Percentiles rank a stretch among this genome's conserved stretches.
Evolutionary conservation across 1,140 invertebrate species (phyloP).

Genomic region (Drosophila tristis): DNA sequence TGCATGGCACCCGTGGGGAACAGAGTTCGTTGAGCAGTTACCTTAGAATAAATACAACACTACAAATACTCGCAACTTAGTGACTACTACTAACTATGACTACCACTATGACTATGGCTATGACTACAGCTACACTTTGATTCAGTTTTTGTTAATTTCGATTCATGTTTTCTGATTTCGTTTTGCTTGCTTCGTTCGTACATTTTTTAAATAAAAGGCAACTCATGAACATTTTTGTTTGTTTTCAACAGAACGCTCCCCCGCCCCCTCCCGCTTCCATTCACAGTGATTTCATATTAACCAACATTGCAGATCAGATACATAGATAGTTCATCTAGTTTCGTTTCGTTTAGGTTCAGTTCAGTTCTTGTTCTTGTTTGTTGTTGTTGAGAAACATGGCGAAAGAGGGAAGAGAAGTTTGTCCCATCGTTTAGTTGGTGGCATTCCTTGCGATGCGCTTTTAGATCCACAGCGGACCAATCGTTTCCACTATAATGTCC

Average conservation of each 20-base stretch:
- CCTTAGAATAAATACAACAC: conserved; percentile 38
- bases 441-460: too few relatives aligned
- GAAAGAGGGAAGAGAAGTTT: conserved; percentile 25
- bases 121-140: conserved; percentile 68
- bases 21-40: conserved; percentile 76
- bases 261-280: neutral
- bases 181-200: conserved; percentile 34
- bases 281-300: conserved; percentile 21
- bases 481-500: conserved; percentile 93
- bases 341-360: conserved; percentile 2
- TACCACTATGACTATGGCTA: conserved; percentile 32
- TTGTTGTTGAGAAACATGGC: conserved; percentile 2
- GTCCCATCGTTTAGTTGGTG: conserved; percentile 17
- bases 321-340: neutral
- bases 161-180: conserved; percentile 24
- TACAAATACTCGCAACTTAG: conserved; percentile 47
- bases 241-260: conserved; percentile 49
- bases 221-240: conserved; percentile 68
- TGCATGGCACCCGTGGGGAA: conserved; percentile 80
- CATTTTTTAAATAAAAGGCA: conserved; percentile 82
- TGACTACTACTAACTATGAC: conserved; percentile 25
- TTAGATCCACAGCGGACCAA: conserved; percentile 90
- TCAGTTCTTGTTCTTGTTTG: conserved; percentile 4
- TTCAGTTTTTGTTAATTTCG: conserved; percentile 47
- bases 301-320: conserved; percentile 46